phyloP scores from a whole-genome alignment of 2,113 vertebrate species.

The Oncorhynchus masou region DNA sequence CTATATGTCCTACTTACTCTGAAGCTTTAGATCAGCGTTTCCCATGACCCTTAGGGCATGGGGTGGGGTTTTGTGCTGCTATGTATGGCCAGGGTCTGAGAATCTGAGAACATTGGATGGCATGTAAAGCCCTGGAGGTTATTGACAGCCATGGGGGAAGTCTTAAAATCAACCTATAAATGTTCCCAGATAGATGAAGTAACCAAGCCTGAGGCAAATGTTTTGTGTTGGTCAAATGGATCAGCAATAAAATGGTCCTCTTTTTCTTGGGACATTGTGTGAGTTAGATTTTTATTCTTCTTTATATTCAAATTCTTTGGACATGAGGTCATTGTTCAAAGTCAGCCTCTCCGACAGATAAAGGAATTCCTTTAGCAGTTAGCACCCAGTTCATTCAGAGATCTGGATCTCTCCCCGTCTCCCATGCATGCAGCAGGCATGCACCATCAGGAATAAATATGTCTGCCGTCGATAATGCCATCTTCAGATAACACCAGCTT shows the following conservation, averaged over 20 bases:
- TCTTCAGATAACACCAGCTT: conserved; percentile 55
- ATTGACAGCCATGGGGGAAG: background rate
- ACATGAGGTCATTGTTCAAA: conserved; percentile 52
- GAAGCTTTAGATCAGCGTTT: conserved; percentile 29
- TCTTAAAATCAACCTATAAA: conserved; percentile 5
- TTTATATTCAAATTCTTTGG: conserved; percentile 6
- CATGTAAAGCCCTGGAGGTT: conserved; percentile 41
- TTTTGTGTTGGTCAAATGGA: background rate
- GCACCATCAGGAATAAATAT: conserved; percentile 56
- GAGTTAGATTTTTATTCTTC: conserved; percentile 2
- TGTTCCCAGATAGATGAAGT: conserved; percentile 5
- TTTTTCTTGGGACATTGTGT: conserved; percentile 40
- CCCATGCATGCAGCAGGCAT: conserved; percentile 44
- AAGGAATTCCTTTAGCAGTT: conserved; percentile 63
- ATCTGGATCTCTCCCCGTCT: conserved; percentile 57
- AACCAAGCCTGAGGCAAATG: conserved; percentile 16
- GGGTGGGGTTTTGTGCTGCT: conserved; percentile 27
- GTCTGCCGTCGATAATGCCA: conserved; percentile 43
- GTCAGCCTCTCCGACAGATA: conserved; percentile 54
- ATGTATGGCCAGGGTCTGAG: background rate
- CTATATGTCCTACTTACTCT: background rate
- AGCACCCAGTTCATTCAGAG: conserved; percentile 45
- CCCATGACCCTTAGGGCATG: conserved; percentile 56
- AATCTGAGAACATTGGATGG: conserved; percentile 34
- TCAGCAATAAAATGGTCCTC: background rate